These are phyloP conservation scores for Corapipo altera DNA, from an alignment of 2,113 vertebrate genomes.

Conservation along the genomic window DNA sequence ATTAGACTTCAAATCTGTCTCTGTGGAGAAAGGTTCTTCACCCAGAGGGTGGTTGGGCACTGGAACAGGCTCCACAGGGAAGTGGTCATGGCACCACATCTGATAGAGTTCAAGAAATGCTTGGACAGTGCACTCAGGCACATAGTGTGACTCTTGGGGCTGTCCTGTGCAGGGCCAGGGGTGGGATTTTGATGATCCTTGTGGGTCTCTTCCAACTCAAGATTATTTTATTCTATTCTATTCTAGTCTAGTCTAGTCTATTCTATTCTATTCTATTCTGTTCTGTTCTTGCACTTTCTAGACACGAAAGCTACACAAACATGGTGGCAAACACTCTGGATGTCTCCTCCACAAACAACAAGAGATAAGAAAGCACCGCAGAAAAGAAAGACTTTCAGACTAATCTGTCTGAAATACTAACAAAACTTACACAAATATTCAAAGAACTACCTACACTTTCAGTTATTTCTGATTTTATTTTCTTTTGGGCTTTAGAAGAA, in stretches of 20 bases:
- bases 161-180: background rate
- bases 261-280: background rate
- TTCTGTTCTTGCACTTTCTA: background rate
- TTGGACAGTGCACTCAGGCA: background rate
- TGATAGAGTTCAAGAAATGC: background rate
- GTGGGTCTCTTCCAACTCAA: background rate
- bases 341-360: background rate
- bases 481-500: background rate
- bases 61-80: background rate
- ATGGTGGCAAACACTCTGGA: background rate
- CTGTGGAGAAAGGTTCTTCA: background rate
- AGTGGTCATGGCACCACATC: background rate
- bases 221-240: background rate
- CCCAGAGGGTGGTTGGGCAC: background rate
- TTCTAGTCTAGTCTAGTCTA: background rate
- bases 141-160: background rate
- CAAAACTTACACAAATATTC: background rate
- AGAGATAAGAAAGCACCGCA: background rate
- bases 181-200: fast-evolving
- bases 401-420: background rate
- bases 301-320: background rate
- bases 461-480: background rate
- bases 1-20: background rate
- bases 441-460: background rate
- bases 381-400: background rate